Evolutionary conservation across 2,888 invertebrate genomes (phyloP).

Genomic region (Pasiphila rectangulata): DNA sequence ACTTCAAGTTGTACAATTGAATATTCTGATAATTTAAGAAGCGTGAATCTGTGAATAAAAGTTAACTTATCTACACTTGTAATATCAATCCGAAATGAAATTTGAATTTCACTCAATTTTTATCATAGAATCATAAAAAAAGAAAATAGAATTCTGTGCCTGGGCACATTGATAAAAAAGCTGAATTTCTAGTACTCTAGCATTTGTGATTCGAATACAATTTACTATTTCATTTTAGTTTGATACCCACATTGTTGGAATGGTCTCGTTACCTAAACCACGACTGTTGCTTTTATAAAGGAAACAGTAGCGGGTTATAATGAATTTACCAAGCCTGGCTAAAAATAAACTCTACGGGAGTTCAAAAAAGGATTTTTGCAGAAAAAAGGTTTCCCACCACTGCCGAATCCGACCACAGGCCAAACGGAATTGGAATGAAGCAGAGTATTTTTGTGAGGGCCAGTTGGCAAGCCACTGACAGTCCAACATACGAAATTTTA

Average conservation of each 20-base stretch:
- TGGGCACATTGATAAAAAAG: neutral
- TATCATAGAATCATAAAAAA: neutral
- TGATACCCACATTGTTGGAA: too few relatives aligned
- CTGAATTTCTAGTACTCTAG: too few relatives aligned
- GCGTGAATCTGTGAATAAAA: too few relatives aligned
- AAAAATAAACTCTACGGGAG: neutral
- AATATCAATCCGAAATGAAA: neutral
- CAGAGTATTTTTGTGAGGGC: slow-evolving; percentile 46
- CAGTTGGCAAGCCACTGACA: slow-evolving; percentile 48
- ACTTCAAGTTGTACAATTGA: too few relatives aligned
- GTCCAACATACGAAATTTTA: slow-evolving; percentile 33
- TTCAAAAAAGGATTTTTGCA: slow-evolving; percentile 10
- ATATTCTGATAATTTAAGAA: too few relatives aligned
- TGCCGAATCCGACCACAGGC: slow-evolving; percentile 47
- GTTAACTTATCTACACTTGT: too few relatives aligned
- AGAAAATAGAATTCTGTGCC: neutral
- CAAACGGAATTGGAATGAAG: slow-evolving; percentile 49
- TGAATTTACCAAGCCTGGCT: neutral
- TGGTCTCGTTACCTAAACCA: too few relatives aligned
- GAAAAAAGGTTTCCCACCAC: slow-evolving; percentile 34
- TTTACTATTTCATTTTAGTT: too few relatives aligned
- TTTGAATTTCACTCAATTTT: neutral
- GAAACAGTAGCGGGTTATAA: neutral
- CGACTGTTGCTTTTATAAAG: too few relatives aligned
- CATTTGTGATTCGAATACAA: too few relatives aligned